Evolutionary conservation across 2,113 vertebrate genomes (phyloP).

Genomic region (Ciconia maguari): DNA sequence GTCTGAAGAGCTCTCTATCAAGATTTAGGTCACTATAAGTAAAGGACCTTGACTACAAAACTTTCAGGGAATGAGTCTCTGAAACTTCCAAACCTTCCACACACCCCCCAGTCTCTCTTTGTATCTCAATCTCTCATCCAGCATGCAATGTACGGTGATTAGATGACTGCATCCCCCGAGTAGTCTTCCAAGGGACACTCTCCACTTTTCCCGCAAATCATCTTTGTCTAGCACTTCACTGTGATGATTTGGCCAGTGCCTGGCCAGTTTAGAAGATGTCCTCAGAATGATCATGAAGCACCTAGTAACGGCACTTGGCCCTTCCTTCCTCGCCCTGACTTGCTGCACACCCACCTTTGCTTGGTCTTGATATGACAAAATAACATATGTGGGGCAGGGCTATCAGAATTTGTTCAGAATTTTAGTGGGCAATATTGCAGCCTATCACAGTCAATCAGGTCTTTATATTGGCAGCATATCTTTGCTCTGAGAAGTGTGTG

Average conservation of each 20-base stretch:
- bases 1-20: background rate
- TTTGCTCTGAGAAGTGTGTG: background rate
- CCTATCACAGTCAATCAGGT: background rate
- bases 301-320: background rate
- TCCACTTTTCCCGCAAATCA: rapidly evolving
- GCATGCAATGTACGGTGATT: background rate
- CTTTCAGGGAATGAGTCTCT: background rate
- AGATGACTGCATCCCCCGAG: background rate
- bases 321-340: background rate
- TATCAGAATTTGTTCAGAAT: background rate
- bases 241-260: background rate
- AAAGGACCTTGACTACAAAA: background rate
- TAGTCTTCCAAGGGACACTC: background rate
- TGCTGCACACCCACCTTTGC: background rate
- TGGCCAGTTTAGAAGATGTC: background rate
- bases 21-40: background rate
- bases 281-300: background rate
- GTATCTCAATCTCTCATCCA: background rate
- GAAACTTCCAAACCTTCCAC: background rate
- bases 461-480: background rate
- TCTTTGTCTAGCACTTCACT: background rate
- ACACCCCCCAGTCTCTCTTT: background rate
- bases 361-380: background rate
- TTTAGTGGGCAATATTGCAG: background rate
- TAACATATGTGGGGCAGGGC: background rate